A percentile compares a stretch with the other conserved stretches of the same genome.
These are phyloP conservation scores for Spinus olivaceus DNA, from an alignment of 2,797 vertebrate genomes.

Conservation along the genomic window DNA sequence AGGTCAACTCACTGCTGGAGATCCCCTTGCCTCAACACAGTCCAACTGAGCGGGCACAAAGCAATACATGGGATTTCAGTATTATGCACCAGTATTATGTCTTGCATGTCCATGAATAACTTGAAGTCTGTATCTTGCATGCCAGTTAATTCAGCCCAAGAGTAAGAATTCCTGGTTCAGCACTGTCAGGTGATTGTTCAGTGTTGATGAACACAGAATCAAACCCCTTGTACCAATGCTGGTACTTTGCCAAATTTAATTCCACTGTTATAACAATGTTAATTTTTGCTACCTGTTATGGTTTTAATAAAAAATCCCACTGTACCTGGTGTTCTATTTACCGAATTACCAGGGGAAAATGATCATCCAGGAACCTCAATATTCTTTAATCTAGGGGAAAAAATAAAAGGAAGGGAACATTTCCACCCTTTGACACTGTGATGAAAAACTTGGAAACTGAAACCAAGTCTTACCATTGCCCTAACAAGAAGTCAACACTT, in stretches of 20 bases:
- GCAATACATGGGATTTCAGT: no score
- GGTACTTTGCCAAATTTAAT: neutral
- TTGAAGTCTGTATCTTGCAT: neutral
- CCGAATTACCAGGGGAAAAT: neutral
- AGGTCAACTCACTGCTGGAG: neutral
- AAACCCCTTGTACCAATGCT: neutral
- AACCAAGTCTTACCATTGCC: neutral
- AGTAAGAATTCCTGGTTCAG: neutral
- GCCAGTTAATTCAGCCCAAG: neutral
- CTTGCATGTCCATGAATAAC: neutral
- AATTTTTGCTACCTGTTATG: neutral
- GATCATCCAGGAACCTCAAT: neutral
- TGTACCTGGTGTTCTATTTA: neutral
- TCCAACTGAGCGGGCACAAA: neutral
- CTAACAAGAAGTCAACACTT: neutral
- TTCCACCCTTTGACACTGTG: neutral
- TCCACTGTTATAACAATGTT: neutral
- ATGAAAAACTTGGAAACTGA: neutral
- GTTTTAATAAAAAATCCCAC: neutral
- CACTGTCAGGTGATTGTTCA: neutral
- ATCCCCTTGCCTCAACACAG: neutral
- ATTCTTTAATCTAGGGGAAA: neutral
- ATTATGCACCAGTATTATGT: neutral
- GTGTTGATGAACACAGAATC: neutral
- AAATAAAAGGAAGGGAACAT: neutral